phyloP scores from a whole-genome alignment of 2,113 vertebrate genomes.

The Lagenorhynchus albirostris region DNA sequence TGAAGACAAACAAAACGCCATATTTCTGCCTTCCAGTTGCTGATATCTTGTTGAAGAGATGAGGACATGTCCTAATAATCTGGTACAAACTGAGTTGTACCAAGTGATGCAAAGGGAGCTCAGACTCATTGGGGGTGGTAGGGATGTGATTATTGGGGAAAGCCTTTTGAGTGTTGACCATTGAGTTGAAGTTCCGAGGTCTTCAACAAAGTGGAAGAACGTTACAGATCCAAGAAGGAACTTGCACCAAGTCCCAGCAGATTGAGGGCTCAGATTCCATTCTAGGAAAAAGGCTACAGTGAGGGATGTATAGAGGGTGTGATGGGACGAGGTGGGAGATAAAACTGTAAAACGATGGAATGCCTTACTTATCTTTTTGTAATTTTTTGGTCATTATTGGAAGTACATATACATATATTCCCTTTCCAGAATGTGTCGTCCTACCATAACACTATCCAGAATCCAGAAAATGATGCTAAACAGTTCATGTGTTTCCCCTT shows the following conservation, averaged over 20 bases:
- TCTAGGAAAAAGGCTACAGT: not conserved
- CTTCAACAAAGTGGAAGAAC: not conserved
- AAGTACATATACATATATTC: not conserved
- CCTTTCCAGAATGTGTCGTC: not conserved
- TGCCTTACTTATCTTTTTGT: not conserved
- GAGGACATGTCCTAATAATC: not conserved
- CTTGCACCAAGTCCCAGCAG: not conserved
- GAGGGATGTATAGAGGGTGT: not conserved
- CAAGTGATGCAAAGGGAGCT: not conserved
- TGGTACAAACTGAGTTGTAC: not conserved
- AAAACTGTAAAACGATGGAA: not conserved
- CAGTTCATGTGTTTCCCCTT: not conserved
- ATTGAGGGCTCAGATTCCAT: not conserved
- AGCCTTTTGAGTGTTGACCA: not conserved
- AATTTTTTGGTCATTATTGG: not conserved
- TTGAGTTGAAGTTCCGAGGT: not conserved
- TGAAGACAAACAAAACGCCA: not conserved
- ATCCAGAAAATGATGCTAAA: not conserved
- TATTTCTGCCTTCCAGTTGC: not conserved
- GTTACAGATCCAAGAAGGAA: not conserved
- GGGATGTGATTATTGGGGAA: not conserved
- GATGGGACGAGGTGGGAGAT: not conserved
- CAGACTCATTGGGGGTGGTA: not conserved
- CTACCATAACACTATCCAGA: not conserved
- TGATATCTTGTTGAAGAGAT: not conserved